Evolutionary conservation across 2,888 invertebrate genomes (phyloP).

Genomic region (Zhengitettix transpicula): DNA sequence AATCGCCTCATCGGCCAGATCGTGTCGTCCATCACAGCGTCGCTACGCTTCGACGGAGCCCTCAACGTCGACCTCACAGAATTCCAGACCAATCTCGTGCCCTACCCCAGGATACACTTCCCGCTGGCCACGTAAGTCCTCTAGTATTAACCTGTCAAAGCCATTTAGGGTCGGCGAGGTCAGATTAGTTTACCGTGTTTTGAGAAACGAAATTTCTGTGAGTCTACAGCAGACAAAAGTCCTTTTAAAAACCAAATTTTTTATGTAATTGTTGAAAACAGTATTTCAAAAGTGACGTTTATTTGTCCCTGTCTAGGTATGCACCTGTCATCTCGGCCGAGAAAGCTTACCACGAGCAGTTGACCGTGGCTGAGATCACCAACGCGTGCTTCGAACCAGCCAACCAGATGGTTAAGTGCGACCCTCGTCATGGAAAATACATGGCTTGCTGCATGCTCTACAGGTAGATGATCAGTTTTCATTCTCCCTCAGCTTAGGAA

Average conservation of each 20-base stretch:
- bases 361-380: slow-evolving; percentile 31
- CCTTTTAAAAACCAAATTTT: too few relatives aligned
- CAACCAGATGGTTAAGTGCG: slow-evolving; percentile 27
- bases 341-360: slow-evolving; percentile 31
- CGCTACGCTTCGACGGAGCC: slow-evolving; percentile 40
- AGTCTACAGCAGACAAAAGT: too few relatives aligned
- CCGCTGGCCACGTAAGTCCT: slow-evolving; percentile 30
- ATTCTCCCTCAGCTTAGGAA: too few relatives aligned
- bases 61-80: slow-evolving; percentile 44
- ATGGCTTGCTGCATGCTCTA: slow-evolving; percentile 21
- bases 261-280: too few relatives aligned
- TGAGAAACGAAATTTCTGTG: too few relatives aligned
- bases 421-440: slow-evolving; percentile 22
- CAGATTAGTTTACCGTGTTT: too few relatives aligned
- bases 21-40: slow-evolving; percentile 37
- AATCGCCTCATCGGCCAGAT: slow-evolving; percentile 45
- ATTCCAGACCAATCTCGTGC: slow-evolving; percentile 41
- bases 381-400: slow-evolving; percentile 35
- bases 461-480: slow-evolving; percentile 7
- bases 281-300: too few relatives aligned
- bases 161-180: too few relatives aligned
- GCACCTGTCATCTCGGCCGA: slow-evolving; percentile 31
- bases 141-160: slow-evolving; percentile 31
- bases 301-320: slow-evolving; percentile 25
- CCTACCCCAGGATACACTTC: slow-evolving; percentile 46